A percentile compares a stretch with the other conserved stretches of the same genome.
phyloP scores from a whole-genome alignment of 2,888 invertebrate genomes.

The Chrysina gloriosa region DNA sequence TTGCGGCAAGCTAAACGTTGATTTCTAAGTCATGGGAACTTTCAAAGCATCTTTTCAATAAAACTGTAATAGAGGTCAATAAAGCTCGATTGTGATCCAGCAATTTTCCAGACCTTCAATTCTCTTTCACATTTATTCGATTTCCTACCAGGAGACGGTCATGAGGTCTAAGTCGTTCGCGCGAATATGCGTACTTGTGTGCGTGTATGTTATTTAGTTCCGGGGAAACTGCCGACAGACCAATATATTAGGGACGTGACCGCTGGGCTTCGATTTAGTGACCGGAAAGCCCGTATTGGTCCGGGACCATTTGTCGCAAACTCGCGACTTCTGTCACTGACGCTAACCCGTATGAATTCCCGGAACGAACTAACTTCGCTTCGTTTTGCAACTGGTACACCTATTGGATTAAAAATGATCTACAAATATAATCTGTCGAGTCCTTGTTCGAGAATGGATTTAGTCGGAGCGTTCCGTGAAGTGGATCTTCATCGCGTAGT shows the following conservation, averaged over 20 bases:
- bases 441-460: constrained; percentile 11
- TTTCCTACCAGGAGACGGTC: constrained; percentile 3
- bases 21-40: too few relatives aligned
- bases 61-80: too few relatives aligned
- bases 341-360: constrained; percentile 8
- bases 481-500: constrained; percentile 3
- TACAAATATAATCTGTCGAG: constrained; percentile 22
- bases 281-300: constrained; percentile 44
- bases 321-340: constrained; percentile 44
- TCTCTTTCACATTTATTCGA: neutral
- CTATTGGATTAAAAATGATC: constrained; percentile 37
- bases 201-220: constrained; percentile 22
- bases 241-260: constrained; percentile 47
- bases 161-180: neutral
- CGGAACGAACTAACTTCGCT: constrained; percentile 2
- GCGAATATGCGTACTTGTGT: neutral
- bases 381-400: constrained; percentile 10
- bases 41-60: too few relatives aligned
- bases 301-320: constrained; percentile 45
- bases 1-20: too few relatives aligned
- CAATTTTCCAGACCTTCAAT: neutral
- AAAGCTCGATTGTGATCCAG: neutral
- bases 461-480: constrained; percentile 8
- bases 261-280: constrained; percentile 42
- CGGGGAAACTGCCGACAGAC: constrained; percentile 42